A percentile compares a stretch with the other conserved stretches of the same genome.
Evolutionary conservation across 2,797 vertebrate species (phyloP).

Genomic region (Alcedo quadribrachys): DNA sequence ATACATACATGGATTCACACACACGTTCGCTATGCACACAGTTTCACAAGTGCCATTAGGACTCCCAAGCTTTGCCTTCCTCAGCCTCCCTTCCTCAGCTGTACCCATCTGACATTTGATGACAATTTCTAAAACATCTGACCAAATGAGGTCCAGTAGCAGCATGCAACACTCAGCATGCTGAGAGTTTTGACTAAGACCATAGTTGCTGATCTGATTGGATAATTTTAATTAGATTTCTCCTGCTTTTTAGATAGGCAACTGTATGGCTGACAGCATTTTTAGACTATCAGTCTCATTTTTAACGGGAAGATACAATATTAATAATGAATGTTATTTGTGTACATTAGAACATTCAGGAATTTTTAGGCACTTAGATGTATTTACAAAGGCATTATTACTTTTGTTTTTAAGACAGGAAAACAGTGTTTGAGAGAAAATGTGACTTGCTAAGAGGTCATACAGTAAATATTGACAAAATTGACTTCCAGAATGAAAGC

Average conservation of each 20-base stretch:
- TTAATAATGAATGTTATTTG: not conserved
- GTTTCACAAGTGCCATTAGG: not conserved
- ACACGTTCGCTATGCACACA: not conserved
- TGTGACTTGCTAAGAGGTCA: not conserved
- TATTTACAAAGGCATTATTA: not conserved
- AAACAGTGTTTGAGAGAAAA: not conserved
- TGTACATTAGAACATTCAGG: not conserved
- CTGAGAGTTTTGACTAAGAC: not conserved
- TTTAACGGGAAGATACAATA: not conserved
- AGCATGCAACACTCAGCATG: not conserved
- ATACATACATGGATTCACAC: not conserved
- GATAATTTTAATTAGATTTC: not conserved
- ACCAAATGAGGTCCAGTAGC: not conserved
- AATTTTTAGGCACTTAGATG: not conserved
- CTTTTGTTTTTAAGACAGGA: not conserved
- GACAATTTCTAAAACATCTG: not conserved
- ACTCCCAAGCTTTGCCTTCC: not conserved
- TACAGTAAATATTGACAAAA: constrained; percentile 8
- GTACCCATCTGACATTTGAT: not conserved
- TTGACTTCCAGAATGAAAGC: not conserved
- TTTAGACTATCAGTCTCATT: not conserved
- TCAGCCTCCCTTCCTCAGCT: not conserved
- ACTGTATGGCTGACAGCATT: not conserved
- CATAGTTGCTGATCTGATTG: not conserved
- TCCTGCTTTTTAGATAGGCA: not conserved